Evolutionary conservation across 30 jellyfish, hydroid and myxozoan species (phyloP).

Genomic region (Cassiopea xamachana): DNA sequence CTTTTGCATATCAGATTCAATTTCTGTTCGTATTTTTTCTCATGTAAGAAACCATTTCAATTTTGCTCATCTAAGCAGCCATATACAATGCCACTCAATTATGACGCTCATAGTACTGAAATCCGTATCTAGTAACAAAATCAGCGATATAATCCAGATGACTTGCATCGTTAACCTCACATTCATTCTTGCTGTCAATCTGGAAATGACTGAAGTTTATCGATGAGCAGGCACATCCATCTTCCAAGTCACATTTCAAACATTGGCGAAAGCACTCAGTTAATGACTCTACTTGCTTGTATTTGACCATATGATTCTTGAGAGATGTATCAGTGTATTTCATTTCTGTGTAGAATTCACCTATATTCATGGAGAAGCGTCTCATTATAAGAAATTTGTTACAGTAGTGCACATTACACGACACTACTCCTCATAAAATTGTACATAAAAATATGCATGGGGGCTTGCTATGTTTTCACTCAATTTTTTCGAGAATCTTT

Average conservation of each 20-base stretch:
- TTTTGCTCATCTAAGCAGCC: too few species aligned
- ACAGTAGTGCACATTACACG: too few species aligned
- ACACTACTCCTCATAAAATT: too few species aligned
- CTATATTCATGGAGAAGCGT: background rate
- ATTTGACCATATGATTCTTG: background rate
- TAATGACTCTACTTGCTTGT: background rate
- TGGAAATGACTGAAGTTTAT: background rate
- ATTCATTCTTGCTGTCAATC: background rate
- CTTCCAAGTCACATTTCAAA: background rate
- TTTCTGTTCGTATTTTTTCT: too few species aligned
- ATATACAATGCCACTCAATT: background rate
- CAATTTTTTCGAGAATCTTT: too few species aligned
- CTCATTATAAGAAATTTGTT: too few species aligned
- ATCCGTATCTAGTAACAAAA: background rate
- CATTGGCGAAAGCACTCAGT: slow-evolving; percentile 7
- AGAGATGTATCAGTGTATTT: background rate
- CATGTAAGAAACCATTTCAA: too few species aligned
- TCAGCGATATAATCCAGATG: background rate
- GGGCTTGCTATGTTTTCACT: too few species aligned
- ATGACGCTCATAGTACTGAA: background rate
- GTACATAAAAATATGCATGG: too few species aligned
- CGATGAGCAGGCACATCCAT: background rate
- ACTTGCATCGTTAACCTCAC: background rate
- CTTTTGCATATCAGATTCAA: too few species aligned
- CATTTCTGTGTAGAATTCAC: background rate